A percentile compares a stretch with the other conserved stretches of the same genome.
These are phyloP conservation scores for Rhagoletis pomonella DNA, from an alignment of 1,140 invertebrate species.

Conservation along the genomic window DNA sequence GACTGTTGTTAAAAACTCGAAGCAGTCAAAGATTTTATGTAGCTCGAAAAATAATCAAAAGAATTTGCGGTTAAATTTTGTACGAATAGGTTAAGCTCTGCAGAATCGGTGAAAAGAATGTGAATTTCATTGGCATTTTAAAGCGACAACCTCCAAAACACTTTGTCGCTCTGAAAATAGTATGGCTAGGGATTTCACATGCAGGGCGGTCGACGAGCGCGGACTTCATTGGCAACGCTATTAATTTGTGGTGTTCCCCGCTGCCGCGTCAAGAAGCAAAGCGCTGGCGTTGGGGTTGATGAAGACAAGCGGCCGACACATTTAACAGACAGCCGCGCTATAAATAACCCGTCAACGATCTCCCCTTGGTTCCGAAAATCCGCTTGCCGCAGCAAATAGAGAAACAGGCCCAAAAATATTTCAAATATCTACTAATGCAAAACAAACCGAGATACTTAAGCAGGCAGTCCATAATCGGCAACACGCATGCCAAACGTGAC, in stretches of 20 bases:
- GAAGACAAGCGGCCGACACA: background rate
- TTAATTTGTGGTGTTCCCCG: background rate
- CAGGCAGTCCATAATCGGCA: background rate
- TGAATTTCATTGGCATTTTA: too few relatives aligned
- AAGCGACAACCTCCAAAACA: too few relatives aligned
- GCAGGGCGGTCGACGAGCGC: background rate
- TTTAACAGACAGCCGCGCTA: background rate
- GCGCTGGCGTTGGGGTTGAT: background rate
- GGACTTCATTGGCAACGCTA: too few relatives aligned
- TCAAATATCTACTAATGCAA: background rate
- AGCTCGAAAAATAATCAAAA: too few relatives aligned
- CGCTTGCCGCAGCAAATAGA: background rate
- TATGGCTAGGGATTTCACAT: background rate
- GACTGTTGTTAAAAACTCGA: too few relatives aligned
- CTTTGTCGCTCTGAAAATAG: background rate
- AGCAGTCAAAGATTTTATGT: too few relatives aligned
- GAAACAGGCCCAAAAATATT: background rate
- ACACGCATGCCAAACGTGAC: background rate
- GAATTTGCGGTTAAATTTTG: too few relatives aligned
- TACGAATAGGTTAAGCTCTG: too few relatives aligned
- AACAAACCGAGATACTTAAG: background rate
- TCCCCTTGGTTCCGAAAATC: background rate
- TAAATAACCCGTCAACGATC: background rate
- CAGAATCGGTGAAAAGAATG: too few relatives aligned
- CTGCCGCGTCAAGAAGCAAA: background rate